A percentile compares a stretch with the other conserved stretches of the same genome.
Conservation (phyloP, 2,888 invertebrate species). For the Leptopilina myrica region DNA sequence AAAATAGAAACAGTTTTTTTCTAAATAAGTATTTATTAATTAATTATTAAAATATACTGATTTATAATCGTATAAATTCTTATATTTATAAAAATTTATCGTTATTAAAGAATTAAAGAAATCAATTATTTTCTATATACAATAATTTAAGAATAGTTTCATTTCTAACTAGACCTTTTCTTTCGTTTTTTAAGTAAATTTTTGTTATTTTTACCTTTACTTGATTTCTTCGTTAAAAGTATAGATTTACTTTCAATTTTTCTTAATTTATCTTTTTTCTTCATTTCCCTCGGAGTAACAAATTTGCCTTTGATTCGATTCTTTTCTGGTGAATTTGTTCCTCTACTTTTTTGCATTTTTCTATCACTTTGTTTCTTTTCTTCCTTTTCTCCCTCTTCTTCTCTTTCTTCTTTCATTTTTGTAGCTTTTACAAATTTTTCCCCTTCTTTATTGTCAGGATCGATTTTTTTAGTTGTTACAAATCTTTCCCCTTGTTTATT, state of each 20-base stretch:
- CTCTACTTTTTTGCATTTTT: neutral
- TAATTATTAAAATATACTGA: neutral
- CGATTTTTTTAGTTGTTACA: neutral
- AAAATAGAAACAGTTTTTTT: slow-evolving; percentile 5
- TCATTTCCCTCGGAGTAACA: neutral
- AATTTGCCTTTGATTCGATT: neutral
- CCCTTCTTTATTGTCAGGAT: neutral
- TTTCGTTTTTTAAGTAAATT: neutral
- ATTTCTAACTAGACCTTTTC: neutral
- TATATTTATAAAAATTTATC: too few species aligned
- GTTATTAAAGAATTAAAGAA: neutral
- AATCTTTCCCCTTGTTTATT: neutral
- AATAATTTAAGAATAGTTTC: neutral
- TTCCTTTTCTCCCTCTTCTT: neutral
- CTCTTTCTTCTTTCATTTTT: neutral
- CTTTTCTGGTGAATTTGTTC: neutral
- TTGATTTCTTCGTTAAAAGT: neutral
- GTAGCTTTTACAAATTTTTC: neutral
- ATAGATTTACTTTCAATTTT: neutral
- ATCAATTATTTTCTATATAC: neutral
- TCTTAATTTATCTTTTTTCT: neutral
- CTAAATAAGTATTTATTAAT: slow-evolving; percentile 2
- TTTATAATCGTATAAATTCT: neutral
- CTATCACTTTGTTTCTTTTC: neutral
- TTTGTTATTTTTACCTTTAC: neutral